A percentile compares a stretch with the other conserved stretches of the same genome.
Evolutionary conservation across 1,140 invertebrate species (phyloP).

Genomic region (Sinella curviseta): DNA sequence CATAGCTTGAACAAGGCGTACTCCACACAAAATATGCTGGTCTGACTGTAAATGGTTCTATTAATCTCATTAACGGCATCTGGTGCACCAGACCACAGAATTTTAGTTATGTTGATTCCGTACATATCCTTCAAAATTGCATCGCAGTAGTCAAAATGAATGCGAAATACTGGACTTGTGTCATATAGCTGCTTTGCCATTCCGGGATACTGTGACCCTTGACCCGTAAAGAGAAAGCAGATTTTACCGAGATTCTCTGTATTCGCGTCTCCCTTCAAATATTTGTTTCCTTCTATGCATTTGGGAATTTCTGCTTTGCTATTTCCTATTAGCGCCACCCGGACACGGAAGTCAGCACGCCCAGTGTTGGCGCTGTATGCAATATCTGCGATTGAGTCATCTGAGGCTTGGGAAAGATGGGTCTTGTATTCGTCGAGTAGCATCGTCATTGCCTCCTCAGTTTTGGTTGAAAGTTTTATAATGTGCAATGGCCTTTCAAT

Average conservation of each 20-base stretch:
- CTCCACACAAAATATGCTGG: not conserved
- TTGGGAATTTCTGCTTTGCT: not conserved
- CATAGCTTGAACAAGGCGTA: not conserved
- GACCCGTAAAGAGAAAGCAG: constrained; percentile 38
- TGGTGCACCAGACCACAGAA: not conserved
- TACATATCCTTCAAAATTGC: not conserved
- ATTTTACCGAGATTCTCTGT: constrained; percentile 20
- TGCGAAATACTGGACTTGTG: constrained; percentile 27
- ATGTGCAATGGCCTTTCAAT: not conserved
- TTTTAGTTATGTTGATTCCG: not conserved
- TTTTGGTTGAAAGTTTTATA: not conserved
- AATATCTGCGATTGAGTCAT: constrained; percentile 6
- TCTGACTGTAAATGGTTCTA: not conserved
- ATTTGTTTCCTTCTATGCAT: constrained; percentile 30
- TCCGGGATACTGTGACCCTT: constrained; percentile 37
- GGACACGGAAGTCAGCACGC: constrained; percentile 32
- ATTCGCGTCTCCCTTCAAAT: not conserved
- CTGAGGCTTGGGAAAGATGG: no score
- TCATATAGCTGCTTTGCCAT: constrained; percentile 35
- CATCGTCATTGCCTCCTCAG: constrained; percentile 29
- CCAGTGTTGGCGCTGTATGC: constrained; percentile 33
- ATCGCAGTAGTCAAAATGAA: constrained; percentile 24
- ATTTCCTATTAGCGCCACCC: constrained; percentile 29
- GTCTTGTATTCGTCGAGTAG: constrained; percentile 24
- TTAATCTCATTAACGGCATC: not conserved